Conservation (phyloP, 1,140 invertebrate genomes). For the Zaprionus camerounensis region DNA sequence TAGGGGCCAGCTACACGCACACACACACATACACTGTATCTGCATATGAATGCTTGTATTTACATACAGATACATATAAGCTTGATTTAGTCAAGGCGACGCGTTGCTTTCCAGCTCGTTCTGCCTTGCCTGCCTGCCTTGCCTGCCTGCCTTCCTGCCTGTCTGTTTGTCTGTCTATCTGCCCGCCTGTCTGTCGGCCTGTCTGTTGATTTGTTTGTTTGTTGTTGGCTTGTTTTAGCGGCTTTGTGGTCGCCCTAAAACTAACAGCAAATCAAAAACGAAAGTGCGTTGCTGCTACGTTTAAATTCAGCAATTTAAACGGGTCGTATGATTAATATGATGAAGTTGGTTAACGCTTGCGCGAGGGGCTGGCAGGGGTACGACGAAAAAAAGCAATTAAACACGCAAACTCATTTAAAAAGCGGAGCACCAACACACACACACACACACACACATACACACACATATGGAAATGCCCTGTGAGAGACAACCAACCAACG, state of each 20-base stretch:
- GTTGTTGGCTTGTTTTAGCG: conserved; percentile 64
- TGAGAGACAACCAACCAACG: conserved; percentile 58
- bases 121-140: background rate
- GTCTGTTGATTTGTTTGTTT: conserved; percentile 60
- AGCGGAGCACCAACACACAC: conserved; percentile 37
- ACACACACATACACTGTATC: background rate
- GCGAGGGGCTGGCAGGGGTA: background rate
- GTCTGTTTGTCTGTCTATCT: conserved; percentile 26
- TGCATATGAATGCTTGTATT: conserved; percentile 16
- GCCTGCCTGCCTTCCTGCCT: conserved; percentile 26
- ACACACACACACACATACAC: conserved; percentile 47
- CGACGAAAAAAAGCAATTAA: conserved; percentile 57
- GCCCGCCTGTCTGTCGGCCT: conserved; percentile 39
- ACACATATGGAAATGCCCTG: conserved; percentile 58
- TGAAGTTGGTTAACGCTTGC: conserved; percentile 43
- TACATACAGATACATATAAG: conserved; percentile 9
- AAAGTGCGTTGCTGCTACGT: conserved; percentile 75
- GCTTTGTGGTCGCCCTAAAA: conserved; percentile 66
- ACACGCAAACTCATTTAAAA: conserved; percentile 42
- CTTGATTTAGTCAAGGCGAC: conserved; percentile 39
- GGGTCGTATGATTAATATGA: conserved; percentile 73
- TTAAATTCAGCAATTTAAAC: conserved; percentile 46
- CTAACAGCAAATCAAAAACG: conserved; percentile 68
- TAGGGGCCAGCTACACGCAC: conserved; percentile 20
- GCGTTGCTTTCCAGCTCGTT: conserved; percentile 10